Evolutionary conservation across 2,113 vertebrate species (phyloP).

Genomic region (Oreocharis arfaki): DNA sequence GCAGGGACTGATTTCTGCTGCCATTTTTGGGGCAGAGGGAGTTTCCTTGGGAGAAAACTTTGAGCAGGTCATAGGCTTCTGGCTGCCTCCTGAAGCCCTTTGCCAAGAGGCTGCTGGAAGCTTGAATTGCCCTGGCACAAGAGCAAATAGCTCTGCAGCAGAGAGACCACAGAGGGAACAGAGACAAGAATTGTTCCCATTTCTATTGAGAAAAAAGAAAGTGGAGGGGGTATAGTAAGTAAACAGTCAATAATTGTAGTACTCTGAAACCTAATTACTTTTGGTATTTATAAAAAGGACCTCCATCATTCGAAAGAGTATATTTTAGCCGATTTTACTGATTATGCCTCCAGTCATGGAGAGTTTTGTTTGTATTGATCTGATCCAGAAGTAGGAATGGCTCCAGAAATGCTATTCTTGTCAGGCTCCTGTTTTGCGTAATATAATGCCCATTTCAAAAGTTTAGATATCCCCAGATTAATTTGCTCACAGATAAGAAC

Average conservation of each 20-base stretch:
- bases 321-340: background rate
- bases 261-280: background rate
- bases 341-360: background rate
- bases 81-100: background rate
- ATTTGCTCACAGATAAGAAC: background rate
- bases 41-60: background rate
- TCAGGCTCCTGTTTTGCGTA: background rate
- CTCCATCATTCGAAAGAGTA: background rate
- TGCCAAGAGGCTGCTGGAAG: background rate
- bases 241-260: background rate
- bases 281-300: background rate
- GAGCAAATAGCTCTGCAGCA: background rate
- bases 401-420: background rate
- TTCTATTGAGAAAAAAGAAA: background rate
- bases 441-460: background rate
- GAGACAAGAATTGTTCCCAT: background rate
- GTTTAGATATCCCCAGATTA: background rate
- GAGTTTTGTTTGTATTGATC: slow-evolving; percentile 29
- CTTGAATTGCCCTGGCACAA: background rate
- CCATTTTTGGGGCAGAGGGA: background rate
- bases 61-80: background rate
- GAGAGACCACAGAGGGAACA: background rate
- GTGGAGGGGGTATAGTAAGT: fast-evolving
- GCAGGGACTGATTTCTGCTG: background rate
- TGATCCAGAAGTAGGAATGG: background rate